Percentiles rank a stretch among this genome's conserved stretches.
Evolutionary conservation across 2,113 vertebrate species (phyloP).

Genomic region (Desmodus rotundus): DNA sequence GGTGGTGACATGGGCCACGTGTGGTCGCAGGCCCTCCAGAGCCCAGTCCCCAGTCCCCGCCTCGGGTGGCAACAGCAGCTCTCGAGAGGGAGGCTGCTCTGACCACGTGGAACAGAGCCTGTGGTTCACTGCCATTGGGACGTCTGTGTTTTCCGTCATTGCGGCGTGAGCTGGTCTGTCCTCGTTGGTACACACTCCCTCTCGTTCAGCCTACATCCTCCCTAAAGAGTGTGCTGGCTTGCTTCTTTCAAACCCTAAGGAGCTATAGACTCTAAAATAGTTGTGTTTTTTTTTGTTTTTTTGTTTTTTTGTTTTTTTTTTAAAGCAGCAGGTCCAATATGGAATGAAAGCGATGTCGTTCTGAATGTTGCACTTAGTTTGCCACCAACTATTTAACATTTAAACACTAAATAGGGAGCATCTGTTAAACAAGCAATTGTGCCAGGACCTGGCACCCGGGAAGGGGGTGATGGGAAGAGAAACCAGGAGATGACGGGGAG

Average conservation of each 20-base stretch:
- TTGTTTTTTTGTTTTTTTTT: too few relatives aligned
- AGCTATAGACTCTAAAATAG: background rate
- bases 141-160: background rate
- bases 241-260: background rate
- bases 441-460: background rate
- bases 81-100: background rate
- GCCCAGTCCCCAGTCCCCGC: background rate
- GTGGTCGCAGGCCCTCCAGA: background rate
- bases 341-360: background rate
- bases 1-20: background rate
- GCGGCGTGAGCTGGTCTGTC: rapidly evolving
- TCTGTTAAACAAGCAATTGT: background rate
- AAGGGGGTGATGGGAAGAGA: background rate
- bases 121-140: background rate
- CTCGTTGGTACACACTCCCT: rapidly evolving
- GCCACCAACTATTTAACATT: background rate
- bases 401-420: background rate
- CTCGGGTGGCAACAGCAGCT: background rate
- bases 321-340: background rate
- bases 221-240: background rate
- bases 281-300: background rate
- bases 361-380: background rate
- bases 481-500: background rate
- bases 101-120: rapidly evolving
- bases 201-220: background rate